Evolutionary conservation across 2,113 vertebrate genomes (phyloP).

Genomic region (Xyliphius kryptos): DNA sequence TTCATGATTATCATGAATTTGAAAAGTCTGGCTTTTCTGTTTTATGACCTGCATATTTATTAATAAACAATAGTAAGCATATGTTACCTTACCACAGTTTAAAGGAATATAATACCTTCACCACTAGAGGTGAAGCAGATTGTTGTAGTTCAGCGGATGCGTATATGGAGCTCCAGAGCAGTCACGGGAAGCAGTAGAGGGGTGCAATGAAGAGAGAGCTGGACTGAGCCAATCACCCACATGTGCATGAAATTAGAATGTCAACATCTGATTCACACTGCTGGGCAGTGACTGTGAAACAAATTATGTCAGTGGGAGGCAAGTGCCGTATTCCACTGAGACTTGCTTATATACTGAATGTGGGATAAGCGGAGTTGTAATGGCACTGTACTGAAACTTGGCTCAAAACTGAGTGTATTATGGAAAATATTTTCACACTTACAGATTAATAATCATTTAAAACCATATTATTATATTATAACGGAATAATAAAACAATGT

Average conservation of each 20-base stretch:
- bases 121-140: conserved; percentile 7
- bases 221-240: conserved; percentile 88
- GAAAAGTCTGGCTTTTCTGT: neutral
- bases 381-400: neutral
- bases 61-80: neutral
- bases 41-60: neutral
- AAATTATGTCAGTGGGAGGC: conserved; percentile 98
- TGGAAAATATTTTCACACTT: too few relatives aligned
- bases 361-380: conserved; percentile 11
- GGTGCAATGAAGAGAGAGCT: conserved; percentile 52
- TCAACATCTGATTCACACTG: conserved; percentile 97
- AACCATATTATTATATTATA: too few relatives aligned
- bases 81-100: neutral
- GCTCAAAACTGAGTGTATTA: too few relatives aligned
- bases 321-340: conserved; percentile 82
- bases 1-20: too few relatives aligned
- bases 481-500: too few relatives aligned
- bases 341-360: conserved; percentile 52
- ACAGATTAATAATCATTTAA: too few relatives aligned
- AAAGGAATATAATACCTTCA: neutral
- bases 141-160: conserved; percentile 40
- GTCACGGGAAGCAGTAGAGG: conserved; percentile 49
- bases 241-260: conserved; percentile 99
- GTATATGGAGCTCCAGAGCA: conserved; percentile 58
- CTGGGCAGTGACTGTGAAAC: conserved; percentile 57